Percentiles rank a stretch among this genome's conserved stretches.
These are phyloP conservation scores for Perccottus glenii DNA, from an alignment of 2,113 vertebrate species.

Conservation along the genomic window DNA sequence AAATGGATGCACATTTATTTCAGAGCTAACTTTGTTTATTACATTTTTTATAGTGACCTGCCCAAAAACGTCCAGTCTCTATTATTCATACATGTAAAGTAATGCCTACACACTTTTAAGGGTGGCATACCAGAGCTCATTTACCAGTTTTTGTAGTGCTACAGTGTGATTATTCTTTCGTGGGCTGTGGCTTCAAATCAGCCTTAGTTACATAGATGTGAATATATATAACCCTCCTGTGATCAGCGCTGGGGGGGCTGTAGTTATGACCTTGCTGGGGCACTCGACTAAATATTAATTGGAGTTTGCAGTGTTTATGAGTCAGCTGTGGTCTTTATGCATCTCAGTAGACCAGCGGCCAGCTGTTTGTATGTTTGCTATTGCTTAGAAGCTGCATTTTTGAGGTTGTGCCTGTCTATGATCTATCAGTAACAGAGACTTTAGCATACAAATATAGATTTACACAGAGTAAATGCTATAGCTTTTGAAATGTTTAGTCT, in stretches of 20 bases:
- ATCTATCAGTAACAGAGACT: no score
- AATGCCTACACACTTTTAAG: background rate
- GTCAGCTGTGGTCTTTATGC: conserved; percentile 63
- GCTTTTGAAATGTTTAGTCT: no score
- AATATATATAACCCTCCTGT: conserved; percentile 38
- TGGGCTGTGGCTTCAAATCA: conserved; percentile 38
- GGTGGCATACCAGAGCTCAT: conserved; percentile 41
- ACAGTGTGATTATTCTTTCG: conserved; percentile 39
- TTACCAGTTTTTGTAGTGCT: conserved; percentile 25
- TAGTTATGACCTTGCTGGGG: conserved; percentile 69
- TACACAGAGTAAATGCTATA: no score
- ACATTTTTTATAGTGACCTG: conserved; percentile 39
- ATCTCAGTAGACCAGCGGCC: conserved; percentile 27
- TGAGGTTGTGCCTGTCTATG: background rate
- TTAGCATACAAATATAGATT: no score
- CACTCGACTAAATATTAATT: conserved; percentile 70
- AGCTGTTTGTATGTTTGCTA: conserved; percentile 36
- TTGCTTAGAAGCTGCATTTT: conserved; percentile 15
- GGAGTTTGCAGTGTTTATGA: conserved; percentile 64
- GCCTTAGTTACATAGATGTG: conserved; percentile 31
- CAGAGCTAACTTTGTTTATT: conserved; percentile 2
- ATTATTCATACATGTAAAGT: conserved; percentile 20
- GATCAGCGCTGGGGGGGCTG: conserved; percentile 66
- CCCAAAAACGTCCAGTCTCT: conserved; percentile 23
- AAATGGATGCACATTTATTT: conserved; percentile 31